Evolutionary conservation across 2,113 vertebrate species (phyloP), one percentile per base, ranked within the genome.

Genomic region (Empidonax traillii): DNA sequence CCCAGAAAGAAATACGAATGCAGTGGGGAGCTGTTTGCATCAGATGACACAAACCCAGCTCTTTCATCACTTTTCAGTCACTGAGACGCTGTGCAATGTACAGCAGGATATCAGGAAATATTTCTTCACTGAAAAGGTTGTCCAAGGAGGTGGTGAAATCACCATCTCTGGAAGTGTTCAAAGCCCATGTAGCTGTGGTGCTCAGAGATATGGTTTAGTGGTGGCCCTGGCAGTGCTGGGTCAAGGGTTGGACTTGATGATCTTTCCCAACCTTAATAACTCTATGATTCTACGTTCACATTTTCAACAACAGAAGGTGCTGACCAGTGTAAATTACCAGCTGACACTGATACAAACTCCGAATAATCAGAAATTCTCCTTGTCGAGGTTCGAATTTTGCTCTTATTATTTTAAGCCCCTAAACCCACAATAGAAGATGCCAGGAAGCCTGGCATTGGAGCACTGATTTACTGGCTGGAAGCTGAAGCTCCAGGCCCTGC

Each of bases 41-140:
- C 76, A 20, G 37, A 10, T 12, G 25, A 61, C 2, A 31, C 27
- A 72, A 71, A 78, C 19, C 21, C 69, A 75, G 25, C 11, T 74
- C 25, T 8, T 62, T 39, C n/a, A 58, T 3, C 8, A 31, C 53
- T 76, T 62, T 12, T 43, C 55, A 12, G 25, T 49, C 59, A 31
- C 33, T 0, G 1, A 77, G 51, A 49, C 51, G 84, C 30, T 10
- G 5, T 0, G 0, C 2, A 49, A 9, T 3, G 51, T 33, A 21
- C 25, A 39, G 30, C 2, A 56, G 27, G 19, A 9, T 4, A 28
- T 37, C 2, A 56, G 22, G 25, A 28, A 43, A 35, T 49, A 18
- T 6, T 7, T 20, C 35, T 33, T 20, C 35, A 37, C 10, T 63
- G 49, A 43, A 49, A 49, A 33, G 49, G 31, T 43, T 84, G 41